A percentile compares a stretch with the other conserved stretches of the same genome.
Evolutionary conservation across 2,888 invertebrate genomes (phyloP).

Genomic region (Lysandra coridon): DNA sequence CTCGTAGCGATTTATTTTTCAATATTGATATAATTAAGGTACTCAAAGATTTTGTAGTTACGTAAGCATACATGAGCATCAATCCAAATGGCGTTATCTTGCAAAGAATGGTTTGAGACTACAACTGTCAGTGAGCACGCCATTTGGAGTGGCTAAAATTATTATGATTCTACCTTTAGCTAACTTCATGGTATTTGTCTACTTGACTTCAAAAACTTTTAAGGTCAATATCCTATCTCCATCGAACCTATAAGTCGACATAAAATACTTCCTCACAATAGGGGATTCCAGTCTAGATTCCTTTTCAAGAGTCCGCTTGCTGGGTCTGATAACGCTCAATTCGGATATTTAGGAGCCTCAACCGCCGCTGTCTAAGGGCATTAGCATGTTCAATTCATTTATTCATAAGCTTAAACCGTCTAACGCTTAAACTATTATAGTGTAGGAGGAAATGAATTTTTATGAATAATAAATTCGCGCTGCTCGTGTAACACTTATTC

Average conservation of each 20-base stretch:
- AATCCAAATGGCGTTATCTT: too few relatives aligned
- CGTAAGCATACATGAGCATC: too few relatives aligned
- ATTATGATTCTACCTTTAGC: background rate
- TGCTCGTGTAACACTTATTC: background rate
- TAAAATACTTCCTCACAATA: constrained; percentile 13
- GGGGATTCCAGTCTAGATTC: constrained; percentile 17
- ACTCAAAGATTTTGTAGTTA: too few relatives aligned
- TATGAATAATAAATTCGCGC: constrained; percentile 3
- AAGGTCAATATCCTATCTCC: background rate
- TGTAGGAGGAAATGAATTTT: constrained; percentile 21
- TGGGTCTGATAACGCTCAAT: constrained; percentile 21
- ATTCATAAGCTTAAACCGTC: constrained; percentile 30
- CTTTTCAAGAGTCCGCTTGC: constrained; percentile 26
- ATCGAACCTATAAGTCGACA: constrained; percentile 3
- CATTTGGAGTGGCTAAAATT: too few relatives aligned
- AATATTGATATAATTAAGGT: too few relatives aligned
- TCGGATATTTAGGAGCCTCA: constrained; percentile 30
- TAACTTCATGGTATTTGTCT: background rate
- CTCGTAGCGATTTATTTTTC: too few relatives aligned
- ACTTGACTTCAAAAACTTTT: background rate
- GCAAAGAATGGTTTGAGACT: too few relatives aligned
- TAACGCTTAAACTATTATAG: constrained; percentile 29
- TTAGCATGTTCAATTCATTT: constrained; percentile 31
- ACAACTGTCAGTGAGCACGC: too few relatives aligned
- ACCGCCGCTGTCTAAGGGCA: constrained; percentile 22